Conservation (phyloP, 2,797 vertebrate genomes). For the Podarcis lilfordi region DNA sequence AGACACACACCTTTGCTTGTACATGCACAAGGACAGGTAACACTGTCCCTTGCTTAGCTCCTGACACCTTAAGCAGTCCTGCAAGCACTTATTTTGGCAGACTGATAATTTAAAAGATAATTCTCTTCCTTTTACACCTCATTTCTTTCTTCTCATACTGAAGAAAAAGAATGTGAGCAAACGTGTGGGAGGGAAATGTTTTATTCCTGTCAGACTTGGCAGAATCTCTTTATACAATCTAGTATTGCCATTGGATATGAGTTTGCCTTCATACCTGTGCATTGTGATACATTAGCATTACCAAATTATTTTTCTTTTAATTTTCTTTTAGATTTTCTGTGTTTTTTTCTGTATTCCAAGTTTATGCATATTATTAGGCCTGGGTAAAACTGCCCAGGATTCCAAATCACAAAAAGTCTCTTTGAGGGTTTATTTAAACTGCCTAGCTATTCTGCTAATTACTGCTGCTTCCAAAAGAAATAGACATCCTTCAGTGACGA, state of each 20-base stretch:
- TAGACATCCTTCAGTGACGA: background rate
- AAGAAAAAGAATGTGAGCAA: background rate
- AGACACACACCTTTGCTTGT: too few species aligned
- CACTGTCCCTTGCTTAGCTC: background rate
- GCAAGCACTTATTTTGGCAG: background rate
- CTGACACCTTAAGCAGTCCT: background rate
- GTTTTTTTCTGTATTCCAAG: background rate
- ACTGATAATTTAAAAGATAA: background rate
- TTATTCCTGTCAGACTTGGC: background rate
- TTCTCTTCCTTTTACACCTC: background rate
- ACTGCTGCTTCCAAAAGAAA: background rate
- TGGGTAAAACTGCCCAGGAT: background rate
- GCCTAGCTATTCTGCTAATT: background rate
- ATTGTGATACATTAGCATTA: background rate
- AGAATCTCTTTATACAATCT: conserved; percentile 6
- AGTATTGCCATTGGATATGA: background rate
- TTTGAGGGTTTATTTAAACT: conserved; percentile 7
- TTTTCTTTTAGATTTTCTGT: background rate
- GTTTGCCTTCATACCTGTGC: background rate
- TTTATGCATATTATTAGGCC: background rate
- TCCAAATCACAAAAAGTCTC: rapidly evolving
- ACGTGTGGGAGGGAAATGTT: background rate
- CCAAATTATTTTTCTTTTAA: background rate
- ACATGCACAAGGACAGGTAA: too few species aligned
- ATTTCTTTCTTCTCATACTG: too few species aligned